Conservation (phyloP, 2,797 vertebrate species). For the Sebastolobus alascanus region DNA sequence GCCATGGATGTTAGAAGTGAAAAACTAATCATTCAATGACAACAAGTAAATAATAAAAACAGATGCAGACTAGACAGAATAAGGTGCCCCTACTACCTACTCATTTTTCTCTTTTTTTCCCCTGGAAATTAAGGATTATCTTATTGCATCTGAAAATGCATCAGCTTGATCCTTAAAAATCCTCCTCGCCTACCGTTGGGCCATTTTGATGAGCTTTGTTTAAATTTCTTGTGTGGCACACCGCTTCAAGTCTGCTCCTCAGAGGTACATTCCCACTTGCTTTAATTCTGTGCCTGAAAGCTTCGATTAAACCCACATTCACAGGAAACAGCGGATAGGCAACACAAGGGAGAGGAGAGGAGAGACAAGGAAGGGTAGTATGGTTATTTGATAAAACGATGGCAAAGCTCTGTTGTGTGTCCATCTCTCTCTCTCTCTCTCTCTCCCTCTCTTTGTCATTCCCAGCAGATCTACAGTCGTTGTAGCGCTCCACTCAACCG, state of each 20-base stretch:
- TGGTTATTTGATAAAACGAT: conserved; percentile 47
- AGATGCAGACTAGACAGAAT: background rate
- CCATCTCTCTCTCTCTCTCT: conserved; percentile 46
- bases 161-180: conserved; percentile 14
- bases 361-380: conserved; percentile 7
- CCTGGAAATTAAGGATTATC: background rate
- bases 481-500: conserved; percentile 68
- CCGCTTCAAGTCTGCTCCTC: conserved; percentile 43
- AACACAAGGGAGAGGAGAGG: conserved; percentile 28
- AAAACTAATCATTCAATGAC: background rate
- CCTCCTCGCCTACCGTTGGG: conserved; percentile 3
- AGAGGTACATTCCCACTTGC: conserved; percentile 60
- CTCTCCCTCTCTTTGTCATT: conserved; percentile 48
- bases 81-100: no score
- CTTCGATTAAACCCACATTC: conserved; percentile 63
- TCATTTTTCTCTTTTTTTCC: background rate
- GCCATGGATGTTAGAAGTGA: background rate
- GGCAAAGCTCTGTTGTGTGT: conserved; percentile 43
- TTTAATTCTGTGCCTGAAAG: conserved; percentile 66
- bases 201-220: conserved; percentile 56
- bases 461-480: conserved; percentile 58
- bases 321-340: conserved; percentile 36
- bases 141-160: background rate
- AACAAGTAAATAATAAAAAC: conserved; percentile 3
- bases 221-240: conserved; percentile 44